Base-by-base conservation (phyloP, 2,113 vertebrate species). In the Pteronura brasiliensis region DNA sequence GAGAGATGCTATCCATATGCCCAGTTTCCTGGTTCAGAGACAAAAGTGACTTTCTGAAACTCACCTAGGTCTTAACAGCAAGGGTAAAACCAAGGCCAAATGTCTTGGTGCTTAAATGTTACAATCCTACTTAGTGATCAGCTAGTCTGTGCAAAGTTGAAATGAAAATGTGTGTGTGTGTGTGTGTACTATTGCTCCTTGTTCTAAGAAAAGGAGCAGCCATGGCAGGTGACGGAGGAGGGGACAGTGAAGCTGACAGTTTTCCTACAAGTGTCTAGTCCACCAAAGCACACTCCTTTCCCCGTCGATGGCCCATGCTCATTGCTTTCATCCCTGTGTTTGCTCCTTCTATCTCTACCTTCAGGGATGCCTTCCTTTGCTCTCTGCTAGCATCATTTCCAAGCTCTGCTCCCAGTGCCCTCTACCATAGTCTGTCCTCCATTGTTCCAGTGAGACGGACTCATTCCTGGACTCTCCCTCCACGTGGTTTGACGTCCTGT, bases 231-330 rank as follows among this genome's bases (percentile, higher is more conserved):
- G 14, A 25, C 4, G 29, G 29, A 49, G 44, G 21, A 31, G 47
- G 36, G 31, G 4, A 12, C 15, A 13, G 20, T 6, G 27, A n/a
- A 44, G 82, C 15, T 27, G 23, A 44, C 12, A 20, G 34, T 55
- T 34, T 31, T 11, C 1, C 23, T 7, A 15, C 20, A 31, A 9
- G 17, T 15, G 2, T 47, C 7, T 34, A 11, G 18, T 34, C 57
- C n/a, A 8, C 13, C 1, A 6, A 39, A 49, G 52, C 17, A 55
- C 3, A 7, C 0, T 3, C 10, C 10, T 0, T 7, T 59, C 42
- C 71, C 6, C 27, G 25, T 8, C 31, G 21, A 18, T 23, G 44
- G 67, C 4, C 0, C 18, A 0, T 1, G 8, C 34, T 6, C 10
- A 3, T 13, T 29, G 31, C 11, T 74, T 61, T 44, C 13, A 3